These are phyloP conservation scores for Neoaliturus tenellus DNA, from an alignment of 2,888 invertebrate species.

Conservation along the genomic window DNA sequence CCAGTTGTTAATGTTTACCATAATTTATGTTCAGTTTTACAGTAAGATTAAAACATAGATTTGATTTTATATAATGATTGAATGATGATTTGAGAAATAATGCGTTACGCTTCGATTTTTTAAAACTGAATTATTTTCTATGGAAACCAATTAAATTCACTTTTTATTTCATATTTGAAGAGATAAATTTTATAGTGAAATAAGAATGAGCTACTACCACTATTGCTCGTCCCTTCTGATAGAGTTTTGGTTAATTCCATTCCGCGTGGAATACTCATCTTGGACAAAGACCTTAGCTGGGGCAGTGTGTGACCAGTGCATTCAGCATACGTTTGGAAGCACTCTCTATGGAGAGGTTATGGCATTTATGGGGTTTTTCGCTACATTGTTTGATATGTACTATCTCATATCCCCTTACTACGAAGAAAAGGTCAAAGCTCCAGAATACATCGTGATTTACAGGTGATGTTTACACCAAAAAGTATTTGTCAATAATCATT, in stretches of 20 bases:
- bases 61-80: too few species aligned
- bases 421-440: not conserved
- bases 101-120: too few species aligned
- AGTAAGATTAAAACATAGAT: too few species aligned
- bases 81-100: too few species aligned
- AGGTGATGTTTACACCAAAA: not conserved
- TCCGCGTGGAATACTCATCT: not conserved
- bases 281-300: not conserved
- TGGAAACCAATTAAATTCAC: too few species aligned
- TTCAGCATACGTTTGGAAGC: not conserved
- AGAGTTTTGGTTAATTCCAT: not conserved
- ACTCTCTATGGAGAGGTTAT: not conserved
- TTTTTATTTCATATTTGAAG: too few species aligned
- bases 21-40: too few species aligned
- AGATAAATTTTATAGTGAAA: too few species aligned
- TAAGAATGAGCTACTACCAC: not conserved
- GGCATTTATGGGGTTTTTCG: not conserved
- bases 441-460: not conserved
- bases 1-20: too few species aligned
- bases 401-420: not conserved
- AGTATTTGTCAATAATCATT: too few species aligned
- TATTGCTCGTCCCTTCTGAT: not conserved
- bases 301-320: not conserved
- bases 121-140: too few species aligned
- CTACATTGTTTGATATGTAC: not conserved